These are phyloP conservation scores for Trachops cirrhosus DNA, from an alignment of 2,797 vertebrate species.

Conservation along the genomic window DNA sequence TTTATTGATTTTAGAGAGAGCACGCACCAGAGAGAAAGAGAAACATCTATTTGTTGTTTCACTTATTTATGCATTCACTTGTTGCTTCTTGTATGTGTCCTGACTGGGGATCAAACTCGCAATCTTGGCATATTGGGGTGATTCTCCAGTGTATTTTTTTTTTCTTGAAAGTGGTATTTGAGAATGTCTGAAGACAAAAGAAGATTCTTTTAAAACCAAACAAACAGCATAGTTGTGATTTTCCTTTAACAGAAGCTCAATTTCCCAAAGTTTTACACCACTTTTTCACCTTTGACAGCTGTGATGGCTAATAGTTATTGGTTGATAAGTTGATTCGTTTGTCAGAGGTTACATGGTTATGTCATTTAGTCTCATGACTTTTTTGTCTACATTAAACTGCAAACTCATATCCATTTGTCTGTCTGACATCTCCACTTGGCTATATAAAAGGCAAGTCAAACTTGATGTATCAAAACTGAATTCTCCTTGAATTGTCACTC, in stretches of 20 bases:
- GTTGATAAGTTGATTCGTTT: constrained; percentile 7
- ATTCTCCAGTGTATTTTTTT: background rate
- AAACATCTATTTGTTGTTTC: too few relatives aligned
- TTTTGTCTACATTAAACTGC: background rate
- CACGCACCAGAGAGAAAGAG: too few relatives aligned
- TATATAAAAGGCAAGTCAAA: background rate
- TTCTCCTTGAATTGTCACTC: background rate
- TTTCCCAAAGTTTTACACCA: background rate
- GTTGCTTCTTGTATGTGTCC: too few relatives aligned
- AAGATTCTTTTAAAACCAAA: background rate
- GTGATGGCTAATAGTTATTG: background rate
- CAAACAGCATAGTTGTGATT: background rate
- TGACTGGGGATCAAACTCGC: too few relatives aligned
- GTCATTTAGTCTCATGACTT: background rate
- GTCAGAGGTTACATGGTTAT: constrained; percentile 14
- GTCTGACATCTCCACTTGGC: background rate
- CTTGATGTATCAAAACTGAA: background rate
- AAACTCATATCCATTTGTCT: background rate
- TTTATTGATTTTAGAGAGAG: too few relatives aligned
- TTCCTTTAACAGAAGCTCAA: background rate
- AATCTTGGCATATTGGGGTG: too few relatives aligned
- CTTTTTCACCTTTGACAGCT: background rate
- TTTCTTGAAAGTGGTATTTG: background rate
- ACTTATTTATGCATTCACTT: too few relatives aligned
- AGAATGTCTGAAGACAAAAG: background rate